Percentiles rank a stretch among this genome's conserved stretches.
phyloP scores from a whole-genome alignment of 2,113 vertebrate species.

The Nicator chloris region DNA sequence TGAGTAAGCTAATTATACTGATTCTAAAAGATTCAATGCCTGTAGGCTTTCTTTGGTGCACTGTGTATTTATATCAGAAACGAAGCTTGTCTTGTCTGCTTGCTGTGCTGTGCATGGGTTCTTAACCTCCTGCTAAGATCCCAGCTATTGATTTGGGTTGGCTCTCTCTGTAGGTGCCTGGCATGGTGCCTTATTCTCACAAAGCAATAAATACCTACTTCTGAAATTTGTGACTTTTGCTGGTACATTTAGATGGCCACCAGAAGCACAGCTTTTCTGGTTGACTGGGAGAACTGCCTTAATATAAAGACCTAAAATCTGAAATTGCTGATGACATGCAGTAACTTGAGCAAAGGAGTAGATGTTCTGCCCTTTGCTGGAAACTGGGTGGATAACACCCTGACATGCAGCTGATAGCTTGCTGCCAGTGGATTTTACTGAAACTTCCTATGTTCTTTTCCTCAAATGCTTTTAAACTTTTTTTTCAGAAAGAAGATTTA shows the following conservation, averaged over 20 bases:
- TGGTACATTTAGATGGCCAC: not conserved
- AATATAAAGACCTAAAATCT: not conserved
- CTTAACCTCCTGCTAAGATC: slow-evolving; percentile 52
- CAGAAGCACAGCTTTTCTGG: not conserved
- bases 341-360: not conserved
- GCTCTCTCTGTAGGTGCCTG: not conserved
- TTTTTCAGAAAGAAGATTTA: not conserved
- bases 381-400: not conserved
- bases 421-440: not conserved
- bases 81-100: slow-evolving; percentile 21
- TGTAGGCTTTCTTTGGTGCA: not conserved
- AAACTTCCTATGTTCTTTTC: not conserved
- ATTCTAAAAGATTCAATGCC: slow-evolving; percentile 19
- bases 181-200: not conserved
- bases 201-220: not conserved
- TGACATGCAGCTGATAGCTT: not conserved
- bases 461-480: not conserved
- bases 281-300: not conserved
- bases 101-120: slow-evolving; percentile 32
- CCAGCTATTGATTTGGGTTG: slow-evolving; percentile 40
- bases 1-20: slow-evolving; percentile 16
- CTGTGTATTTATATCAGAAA: slow-evolving; percentile 29
- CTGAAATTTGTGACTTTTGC: not conserved
- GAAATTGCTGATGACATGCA: not conserved
- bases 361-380: not conserved